Conservation (phyloP, 2,113 vertebrate species). For the Ophiodon elongatus region DNA sequence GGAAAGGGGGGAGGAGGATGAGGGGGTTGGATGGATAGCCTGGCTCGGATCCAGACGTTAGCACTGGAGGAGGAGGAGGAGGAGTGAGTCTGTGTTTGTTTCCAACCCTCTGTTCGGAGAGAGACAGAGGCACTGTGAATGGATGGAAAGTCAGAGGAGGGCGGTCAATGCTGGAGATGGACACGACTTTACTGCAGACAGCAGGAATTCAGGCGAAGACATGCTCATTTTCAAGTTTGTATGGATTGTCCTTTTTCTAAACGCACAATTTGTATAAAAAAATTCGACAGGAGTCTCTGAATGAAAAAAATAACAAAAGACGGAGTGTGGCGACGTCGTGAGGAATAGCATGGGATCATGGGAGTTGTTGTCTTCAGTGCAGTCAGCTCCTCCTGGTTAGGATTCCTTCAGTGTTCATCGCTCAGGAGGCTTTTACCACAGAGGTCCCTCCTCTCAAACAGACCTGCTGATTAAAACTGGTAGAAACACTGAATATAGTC, state of each 20-base stretch:
- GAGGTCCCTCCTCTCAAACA: no score
- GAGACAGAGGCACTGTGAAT: not conserved
- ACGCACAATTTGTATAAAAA: not conserved
- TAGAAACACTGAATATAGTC: no score
- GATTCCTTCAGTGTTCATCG: not conserved
- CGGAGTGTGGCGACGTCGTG: not conserved
- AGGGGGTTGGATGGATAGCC: constrained; percentile 34
- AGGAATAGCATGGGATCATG: not conserved
- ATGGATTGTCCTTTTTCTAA: not conserved
- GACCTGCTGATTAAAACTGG: not conserved
- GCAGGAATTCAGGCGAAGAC: not conserved
- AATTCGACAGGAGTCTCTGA: not conserved
- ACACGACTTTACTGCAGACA: not conserved
- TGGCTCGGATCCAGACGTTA: constrained; percentile 53
- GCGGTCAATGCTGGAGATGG: not conserved
- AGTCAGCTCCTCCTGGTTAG: not conserved
- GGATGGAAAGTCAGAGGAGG: constrained; percentile 13
- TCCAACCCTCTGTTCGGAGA: constrained; percentile 30
- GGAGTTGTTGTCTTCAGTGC: not conserved
- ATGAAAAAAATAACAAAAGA: not conserved
- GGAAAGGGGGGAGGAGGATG: constrained; percentile 11
- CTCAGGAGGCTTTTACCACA: not conserved
- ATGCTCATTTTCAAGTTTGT: not conserved
- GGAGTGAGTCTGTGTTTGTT: constrained; percentile 40
- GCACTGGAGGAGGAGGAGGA: constrained; percentile 37